Evolutionary conservation across 2,113 vertebrate genomes (phyloP), one percentile per base, ranked within the genome.

Genomic region (Neoarius graeffei): DNA sequence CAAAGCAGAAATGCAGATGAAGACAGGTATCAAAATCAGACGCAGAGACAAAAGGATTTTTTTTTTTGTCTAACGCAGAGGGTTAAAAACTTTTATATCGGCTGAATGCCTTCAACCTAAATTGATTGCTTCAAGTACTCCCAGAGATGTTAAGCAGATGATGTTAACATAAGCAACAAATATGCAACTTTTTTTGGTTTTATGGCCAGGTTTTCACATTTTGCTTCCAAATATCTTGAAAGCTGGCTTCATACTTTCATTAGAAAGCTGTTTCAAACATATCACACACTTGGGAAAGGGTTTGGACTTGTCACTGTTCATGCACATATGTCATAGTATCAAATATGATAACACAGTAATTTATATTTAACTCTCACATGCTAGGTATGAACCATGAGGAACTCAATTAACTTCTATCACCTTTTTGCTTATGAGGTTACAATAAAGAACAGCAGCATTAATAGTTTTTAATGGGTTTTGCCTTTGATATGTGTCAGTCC

Each of bases 21-120:
- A 90, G 87, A 85, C 64, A 11, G 85, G 76, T 81, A 82, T 84
- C 6, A 73, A 86, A n/a, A 73, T 52, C 59, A 50, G n/a, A n/a
- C 42, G 57, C 42, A 20, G 7, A 82, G 76, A 66, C 52, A 56
- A 83, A 42, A 35, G 1, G 7, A 8, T 35, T 0, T 42, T 19
- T 42, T 66, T 20, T 66, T 66, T 66, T 27, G 25, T 67, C n/a
- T 27, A 15, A 30, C 1, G 3, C 4, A 30, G 7, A 25, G 52
- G 13, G 27, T 30, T 25, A 25, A 10, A 74, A 23, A 6, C 35
- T 10, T 74, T 74, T 48, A 10, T 74, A 42, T 23, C 17, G 50
- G 71, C 3, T 7, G 11, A 71, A 71, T n/a, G 5, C 2, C 13
- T 71, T 42, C 20, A 50, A 1, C 19, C 5, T 7, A 23, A 74